Evolutionary conservation across 2,113 vertebrate genomes (phyloP), one percentile per base, ranked within the genome.

Genomic region (Phrynosoma platyrhinos): DNA sequence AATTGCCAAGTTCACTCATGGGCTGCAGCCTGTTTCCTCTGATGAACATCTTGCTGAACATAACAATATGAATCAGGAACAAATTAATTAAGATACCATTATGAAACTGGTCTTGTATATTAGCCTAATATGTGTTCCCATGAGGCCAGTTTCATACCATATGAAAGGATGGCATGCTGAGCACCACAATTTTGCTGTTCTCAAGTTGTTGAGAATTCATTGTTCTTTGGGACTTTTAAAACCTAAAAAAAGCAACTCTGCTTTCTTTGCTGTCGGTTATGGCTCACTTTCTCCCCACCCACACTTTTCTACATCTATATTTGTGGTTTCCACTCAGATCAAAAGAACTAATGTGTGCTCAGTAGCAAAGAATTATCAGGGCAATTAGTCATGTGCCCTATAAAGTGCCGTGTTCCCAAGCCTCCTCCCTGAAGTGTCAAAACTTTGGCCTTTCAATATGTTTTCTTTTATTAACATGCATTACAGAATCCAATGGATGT

Each of bases 271-370:
- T 79, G 72, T 62, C 64, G 83, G 85, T 40, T 53, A 89, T 85
- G 2, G 52, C 66, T 79, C 27, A 47, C 77, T 76, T 75, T 85
- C 77, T 77, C 53, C n/a, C 88, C 79, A n/a, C 83, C 83, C 74
- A n/a, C n/a, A 64, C 55, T 82, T 88, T 71, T 88, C 66, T 55
- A 82, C 83, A 6, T 92, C 52, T 88, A 52, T 20, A 27, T 86
- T 53, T 82, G 89, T 78, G 79, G 40, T 89, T 86, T 79, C 89
- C 72, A 42, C 69, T 90, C 84, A 92, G 27, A 91, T 90, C 88
- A 91, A 84, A 30, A 16, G 78, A 85, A 91, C 8, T 87, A 58
- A 75, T 64, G 53, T 27, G 62, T 82, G 80, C 71, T 68, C 72
- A 52, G 36, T 80, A 80, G 32, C 36, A 27, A 88, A 82, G 72